These are phyloP conservation scores for Ganaspis brasiliensis DNA, from an alignment of 2,888 invertebrate genomes.

Conservation along the genomic window DNA sequence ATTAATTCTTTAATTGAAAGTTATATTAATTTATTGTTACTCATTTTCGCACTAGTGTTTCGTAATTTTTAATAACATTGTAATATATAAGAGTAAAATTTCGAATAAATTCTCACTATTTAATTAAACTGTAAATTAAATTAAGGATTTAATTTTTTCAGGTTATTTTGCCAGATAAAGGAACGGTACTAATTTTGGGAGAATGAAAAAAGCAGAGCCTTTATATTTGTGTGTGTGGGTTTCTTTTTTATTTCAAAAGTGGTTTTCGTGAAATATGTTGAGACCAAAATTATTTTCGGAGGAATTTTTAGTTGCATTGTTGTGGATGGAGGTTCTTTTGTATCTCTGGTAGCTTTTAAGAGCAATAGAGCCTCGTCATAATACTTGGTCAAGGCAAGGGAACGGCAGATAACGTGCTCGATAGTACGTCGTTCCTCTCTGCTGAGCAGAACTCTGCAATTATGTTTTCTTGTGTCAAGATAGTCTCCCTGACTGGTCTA, in stretches of 20 bases:
- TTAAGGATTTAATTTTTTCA: not conserved
- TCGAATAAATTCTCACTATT: too few relatives aligned
- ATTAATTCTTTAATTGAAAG: too few relatives aligned
- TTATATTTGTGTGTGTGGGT: not conserved
- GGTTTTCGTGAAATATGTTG: not conserved
- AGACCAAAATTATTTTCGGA: constrained; percentile 29
- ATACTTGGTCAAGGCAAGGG: constrained; percentile 44
- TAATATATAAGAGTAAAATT: too few relatives aligned
- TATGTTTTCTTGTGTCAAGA: constrained; percentile 57
- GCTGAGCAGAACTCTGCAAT: constrained; percentile 63
- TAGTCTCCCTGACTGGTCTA: constrained; percentile 29
- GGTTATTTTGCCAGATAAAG: not conserved
- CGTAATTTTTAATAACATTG: too few relatives aligned
- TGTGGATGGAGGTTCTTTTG: constrained; percentile 10
- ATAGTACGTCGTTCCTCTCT: constrained; percentile 62
- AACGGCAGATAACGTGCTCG: constrained; percentile 58
- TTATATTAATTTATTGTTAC: too few relatives aligned
- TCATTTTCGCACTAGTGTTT: too few relatives aligned
- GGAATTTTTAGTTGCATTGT: constrained; percentile 27
- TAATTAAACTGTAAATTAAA: not conserved
- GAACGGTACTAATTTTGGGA: not conserved
- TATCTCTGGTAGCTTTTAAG: constrained; percentile 24
- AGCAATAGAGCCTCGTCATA: constrained; percentile 32
- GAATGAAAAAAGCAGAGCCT: not conserved
- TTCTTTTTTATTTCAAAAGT: not conserved